phyloP scores from a whole-genome alignment of 2,113 vertebrate species.

The Cyphotilapia sp. region DNA sequence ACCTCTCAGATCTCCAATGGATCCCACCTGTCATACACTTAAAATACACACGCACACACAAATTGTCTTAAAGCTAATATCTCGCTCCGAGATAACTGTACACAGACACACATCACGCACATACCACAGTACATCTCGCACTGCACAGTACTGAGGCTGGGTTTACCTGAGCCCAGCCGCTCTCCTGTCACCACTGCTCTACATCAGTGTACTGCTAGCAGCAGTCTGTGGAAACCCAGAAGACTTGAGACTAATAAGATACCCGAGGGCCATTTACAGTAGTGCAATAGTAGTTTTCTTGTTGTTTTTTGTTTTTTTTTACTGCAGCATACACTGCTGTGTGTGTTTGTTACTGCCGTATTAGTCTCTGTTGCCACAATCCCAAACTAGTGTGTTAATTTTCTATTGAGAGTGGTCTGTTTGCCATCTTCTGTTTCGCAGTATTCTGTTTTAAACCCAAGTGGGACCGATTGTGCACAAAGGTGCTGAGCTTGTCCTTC shows the following conservation, averaged over 20 bases:
- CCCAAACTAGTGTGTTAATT: not conserved
- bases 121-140: not conserved
- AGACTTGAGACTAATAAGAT: not conserved
- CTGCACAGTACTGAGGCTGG: not conserved
- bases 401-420: not conserved
- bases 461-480: not conserved
- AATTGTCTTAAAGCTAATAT: slow-evolving; percentile 67
- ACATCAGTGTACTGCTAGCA: not conserved
- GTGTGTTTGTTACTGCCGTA: not conserved
- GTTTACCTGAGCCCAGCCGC: not conserved
- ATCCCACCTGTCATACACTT: slow-evolving; percentile 96
- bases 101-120: not conserved
- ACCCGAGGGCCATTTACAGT: not conserved
- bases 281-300: not conserved
- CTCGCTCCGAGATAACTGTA: not conserved
- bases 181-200: not conserved
- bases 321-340: not conserved
- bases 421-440: not conserved
- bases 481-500: not conserved
- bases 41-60: slow-evolving; percentile 48
- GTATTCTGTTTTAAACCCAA: not conserved
- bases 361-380: slow-evolving; percentile 33
- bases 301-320: not conserved
- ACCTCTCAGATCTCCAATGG: slow-evolving; percentile 98
- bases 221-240: slow-evolving; percentile 48